A percentile compares a stretch with the other conserved stretches of the same genome.
These are phyloP conservation scores for Anguilla rostrata DNA, from an alignment of 2,113 vertebrate genomes.

Conservation along the genomic window DNA sequence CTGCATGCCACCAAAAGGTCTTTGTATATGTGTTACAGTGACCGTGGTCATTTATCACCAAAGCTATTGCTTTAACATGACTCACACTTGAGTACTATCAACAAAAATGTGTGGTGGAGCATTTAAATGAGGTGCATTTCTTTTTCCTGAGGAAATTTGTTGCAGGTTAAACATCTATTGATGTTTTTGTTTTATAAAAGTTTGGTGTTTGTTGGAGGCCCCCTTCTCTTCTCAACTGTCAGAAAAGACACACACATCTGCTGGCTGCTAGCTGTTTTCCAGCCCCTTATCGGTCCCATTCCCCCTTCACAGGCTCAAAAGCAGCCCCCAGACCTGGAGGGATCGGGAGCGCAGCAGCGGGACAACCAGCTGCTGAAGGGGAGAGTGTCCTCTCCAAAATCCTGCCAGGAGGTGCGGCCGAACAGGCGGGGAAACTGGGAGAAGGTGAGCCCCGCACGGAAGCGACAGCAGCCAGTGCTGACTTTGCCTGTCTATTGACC, in stretches of 20 bases:
- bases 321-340: constrained; percentile 69
- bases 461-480: neutral
- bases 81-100: no score
- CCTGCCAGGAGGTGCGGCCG: constrained; percentile 89
- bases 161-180: neutral
- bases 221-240: no score
- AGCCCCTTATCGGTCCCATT: constrained; percentile 26
- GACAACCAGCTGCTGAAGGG: constrained; percentile 78
- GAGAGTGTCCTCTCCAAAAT: constrained; percentile 94
- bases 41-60: no score
- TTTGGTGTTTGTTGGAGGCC: neutral
- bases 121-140: no score
- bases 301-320: constrained; percentile 74
- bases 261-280: neutral
- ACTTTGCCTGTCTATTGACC: neutral
- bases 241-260: neutral
- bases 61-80: no score
- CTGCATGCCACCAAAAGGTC: no score
- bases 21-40: no score
- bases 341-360: constrained; percentile 61
- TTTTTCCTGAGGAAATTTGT: no score
- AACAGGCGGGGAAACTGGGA: constrained; percentile 97
- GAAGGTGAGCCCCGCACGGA: constrained; percentile 75
- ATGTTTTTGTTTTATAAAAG: neutral
- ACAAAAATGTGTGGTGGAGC: no score